Evolutionary conservation across 2,113 vertebrate genomes (phyloP).

Genomic region (Spilogale gracilis): DNA sequence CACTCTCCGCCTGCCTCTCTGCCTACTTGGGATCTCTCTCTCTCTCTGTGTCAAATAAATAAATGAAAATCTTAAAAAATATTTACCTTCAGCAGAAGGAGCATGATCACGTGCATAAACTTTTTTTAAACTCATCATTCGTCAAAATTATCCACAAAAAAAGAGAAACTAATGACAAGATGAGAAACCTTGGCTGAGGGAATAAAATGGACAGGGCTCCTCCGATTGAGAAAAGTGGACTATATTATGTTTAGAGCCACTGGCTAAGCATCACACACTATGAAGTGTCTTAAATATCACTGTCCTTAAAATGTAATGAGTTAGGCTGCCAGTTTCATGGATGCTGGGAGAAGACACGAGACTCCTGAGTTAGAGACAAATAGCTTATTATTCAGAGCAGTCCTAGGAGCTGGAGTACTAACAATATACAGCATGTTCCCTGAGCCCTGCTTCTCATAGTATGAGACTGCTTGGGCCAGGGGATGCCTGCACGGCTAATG

Average conservation of each 20-base stretch:
- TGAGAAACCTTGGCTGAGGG: background rate
- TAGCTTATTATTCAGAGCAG: background rate
- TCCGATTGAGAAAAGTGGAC: background rate
- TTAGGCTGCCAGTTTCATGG: background rate
- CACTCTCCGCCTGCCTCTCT: too few relatives aligned
- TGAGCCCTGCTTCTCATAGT: background rate
- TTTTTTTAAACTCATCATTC: background rate
- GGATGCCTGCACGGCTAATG: background rate
- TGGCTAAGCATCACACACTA: background rate
- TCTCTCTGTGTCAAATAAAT: too few relatives aligned
- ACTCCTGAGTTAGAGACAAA: background rate
- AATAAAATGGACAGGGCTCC: background rate
- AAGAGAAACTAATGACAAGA: background rate
- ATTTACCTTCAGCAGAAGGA: constrained; percentile 33
- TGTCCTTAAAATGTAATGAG: background rate
- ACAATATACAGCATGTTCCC: background rate
- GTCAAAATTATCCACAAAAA: background rate
- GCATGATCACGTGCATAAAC: background rate
- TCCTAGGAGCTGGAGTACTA: background rate
- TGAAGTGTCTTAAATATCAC: background rate
- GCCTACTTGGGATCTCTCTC: too few relatives aligned
- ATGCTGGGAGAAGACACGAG: background rate
- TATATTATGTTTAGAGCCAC: background rate
- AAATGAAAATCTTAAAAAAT: too few relatives aligned
- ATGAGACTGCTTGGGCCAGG: background rate